Evolutionary conservation across 2,888 invertebrate species (phyloP).

Genomic region (Drosophila tripunctata): DNA sequence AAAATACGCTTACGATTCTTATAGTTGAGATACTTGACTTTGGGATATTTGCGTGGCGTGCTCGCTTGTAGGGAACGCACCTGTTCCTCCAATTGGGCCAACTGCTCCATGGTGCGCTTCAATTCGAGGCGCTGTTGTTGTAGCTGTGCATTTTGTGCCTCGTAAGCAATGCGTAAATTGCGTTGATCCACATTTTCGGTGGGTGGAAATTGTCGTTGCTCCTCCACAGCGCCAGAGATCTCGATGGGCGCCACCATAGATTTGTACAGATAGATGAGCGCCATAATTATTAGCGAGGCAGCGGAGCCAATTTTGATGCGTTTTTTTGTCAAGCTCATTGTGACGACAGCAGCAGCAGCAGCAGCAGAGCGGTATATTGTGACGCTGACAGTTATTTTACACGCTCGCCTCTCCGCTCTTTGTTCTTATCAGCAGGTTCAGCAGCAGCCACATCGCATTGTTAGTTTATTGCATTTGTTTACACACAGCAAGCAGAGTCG

Average conservation of each 20-base stretch:
- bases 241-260: constrained; percentile 34
- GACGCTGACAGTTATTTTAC: constrained; percentile 30
- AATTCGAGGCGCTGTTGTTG: constrained; percentile 84
- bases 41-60: constrained; percentile 93
- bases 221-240: constrained; percentile 34
- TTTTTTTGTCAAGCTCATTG: constrained; percentile 65
- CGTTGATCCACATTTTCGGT: constrained; percentile 52
- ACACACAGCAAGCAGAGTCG: constrained; percentile 30
- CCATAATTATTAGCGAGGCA: constrained; percentile 52
- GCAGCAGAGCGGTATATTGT: too few relatives aligned
- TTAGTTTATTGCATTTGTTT: constrained; percentile 48
- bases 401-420: constrained; percentile 25
- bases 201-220: constrained; percentile 59
- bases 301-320: constrained; percentile 56
- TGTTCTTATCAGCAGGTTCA: constrained; percentile 65
- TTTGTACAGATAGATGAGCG: constrained; percentile 72
- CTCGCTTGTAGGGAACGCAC: constrained; percentile 89
- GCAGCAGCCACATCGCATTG: constrained; percentile 69
- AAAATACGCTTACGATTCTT: constrained; percentile 96
- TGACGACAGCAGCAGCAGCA: constrained; percentile 20
- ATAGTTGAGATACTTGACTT: constrained; percentile 96
- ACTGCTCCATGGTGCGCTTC: constrained; percentile 87
- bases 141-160: constrained; percentile 62
- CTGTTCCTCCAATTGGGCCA: constrained; percentile 89
- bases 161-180: constrained; percentile 59